Conservation (phyloP, 1,140 invertebrate species). For the Tribolium castaneum region DNA sequence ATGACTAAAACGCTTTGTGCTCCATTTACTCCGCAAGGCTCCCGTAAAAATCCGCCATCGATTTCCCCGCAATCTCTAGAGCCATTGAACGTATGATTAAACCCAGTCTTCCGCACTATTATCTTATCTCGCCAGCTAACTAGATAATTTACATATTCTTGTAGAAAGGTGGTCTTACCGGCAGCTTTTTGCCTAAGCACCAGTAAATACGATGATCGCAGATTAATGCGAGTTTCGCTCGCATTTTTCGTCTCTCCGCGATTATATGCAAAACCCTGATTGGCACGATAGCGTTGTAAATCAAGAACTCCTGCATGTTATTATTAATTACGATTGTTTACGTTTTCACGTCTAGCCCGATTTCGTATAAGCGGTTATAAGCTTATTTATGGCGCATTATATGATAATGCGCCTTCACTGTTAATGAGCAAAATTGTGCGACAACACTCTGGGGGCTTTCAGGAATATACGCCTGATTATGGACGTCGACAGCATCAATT, state of each 20-base stretch:
- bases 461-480: neutral
- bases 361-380: constrained; percentile 12
- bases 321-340: constrained; percentile 35
- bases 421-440: constrained; percentile 18
- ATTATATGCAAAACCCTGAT: constrained; percentile 15
- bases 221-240: constrained; percentile 16
- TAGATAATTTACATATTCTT: constrained; percentile 35
- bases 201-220: constrained; percentile 19
- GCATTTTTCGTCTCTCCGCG: neutral
- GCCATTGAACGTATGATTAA: constrained; percentile 34
- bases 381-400: constrained; percentile 13
- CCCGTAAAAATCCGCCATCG: neutral
- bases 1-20: constrained; percentile 25
- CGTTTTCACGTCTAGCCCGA: neutral
- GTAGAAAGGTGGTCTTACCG: constrained; percentile 25
- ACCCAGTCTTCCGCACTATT: constrained; percentile 30
- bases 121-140: constrained; percentile 29
- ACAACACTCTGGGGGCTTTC: neutral
- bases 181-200: constrained; percentile 27
- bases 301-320: constrained; percentile 9
- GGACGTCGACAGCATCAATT: neutral
- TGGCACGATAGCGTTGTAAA: constrained; percentile 11
- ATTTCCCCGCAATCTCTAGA: constrained; percentile 29
- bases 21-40: constrained; percentile 1
- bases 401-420: neutral